Base-by-base conservation (phyloP, 2,113 vertebrate species). In the Ammospiza nelsoni region DNA sequence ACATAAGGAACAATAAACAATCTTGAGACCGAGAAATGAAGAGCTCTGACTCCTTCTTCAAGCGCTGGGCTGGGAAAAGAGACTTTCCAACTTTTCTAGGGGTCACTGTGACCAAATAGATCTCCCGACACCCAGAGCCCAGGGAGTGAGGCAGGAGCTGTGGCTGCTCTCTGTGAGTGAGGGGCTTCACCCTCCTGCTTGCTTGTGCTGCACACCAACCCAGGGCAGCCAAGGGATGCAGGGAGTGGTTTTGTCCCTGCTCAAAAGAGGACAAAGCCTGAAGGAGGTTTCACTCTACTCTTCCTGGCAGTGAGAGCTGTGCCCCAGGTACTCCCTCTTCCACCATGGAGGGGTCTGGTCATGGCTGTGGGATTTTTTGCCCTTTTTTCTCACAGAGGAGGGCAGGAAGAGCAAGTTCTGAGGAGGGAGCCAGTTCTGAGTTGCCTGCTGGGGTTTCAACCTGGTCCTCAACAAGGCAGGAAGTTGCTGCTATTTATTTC, bases 341-440 rank as follows among this genome's bases (percentile, higher is more conserved):
- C 35, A 24, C 10, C 14, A 39, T 39, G 37, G 37, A 39, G 11
- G 37, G 37, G 37, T 62, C 31, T 37, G 46, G 18, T 15, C 0
- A 0, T 23, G 4, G 54, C 15, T 0, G 0, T 51, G 55, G 35
- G 48, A 48, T 25, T 84, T 79, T 79, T 83, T 66, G 4, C 5
- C 6, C 49, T 35, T 37, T 79, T 74, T 74, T 6, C 44, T 67
- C 31, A 62, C 33, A 58, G 21, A 33, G 18, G 10, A 62, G 11
- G 52, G 18, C 23, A 66, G 33, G 52, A 27, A 67, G 20, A 74
- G 6, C 9, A 92, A 44, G 3, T 5, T 37, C 20, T 39, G 27
- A 86, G 37, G 43, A 57, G 23, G 27, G 11, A 78, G 25, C 31
- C n/a, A 35, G 15, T 41, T 66, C n/a, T 57, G n/a, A 41, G 23